Base-by-base conservation (phyloP, 2,113 vertebrate species). In the Chrysemys picta region DNA sequence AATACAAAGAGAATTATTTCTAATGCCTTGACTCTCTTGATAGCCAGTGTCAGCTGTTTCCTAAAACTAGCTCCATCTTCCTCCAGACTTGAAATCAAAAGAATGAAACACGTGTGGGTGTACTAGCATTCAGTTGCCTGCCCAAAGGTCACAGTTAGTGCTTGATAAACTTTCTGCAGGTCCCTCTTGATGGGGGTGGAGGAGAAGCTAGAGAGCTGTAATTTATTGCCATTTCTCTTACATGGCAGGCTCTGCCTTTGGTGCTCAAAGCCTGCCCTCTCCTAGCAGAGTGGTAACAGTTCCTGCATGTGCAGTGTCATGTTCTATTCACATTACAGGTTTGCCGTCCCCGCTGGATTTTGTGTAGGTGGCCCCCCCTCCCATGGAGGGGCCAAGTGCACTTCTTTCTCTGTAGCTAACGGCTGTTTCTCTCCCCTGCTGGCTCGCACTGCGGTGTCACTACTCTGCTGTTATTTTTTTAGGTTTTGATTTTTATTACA, bases 401-500 rank as follows among this genome's bases (percentile, higher is more conserved):
- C 38, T 80, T 8, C 8, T 59, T 62, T 80, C 50, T 53, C 31
- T 81, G 22, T 84, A 87, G 57, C 87, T 90, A 94, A 85, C 17
- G n/a, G 75, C 53, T 72, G 45, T 81, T 96, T 93, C 10, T 84
- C 29, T 87, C 69, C 6, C 11, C 10, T 27, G 2, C 13, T 65
- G 65, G 56, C 56, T 92, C 9, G 49, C 62, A 56, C 59, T 93
- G 62, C 56, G 65, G 50, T 89, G 59, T 94, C 72, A 92, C 93
- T 98, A 96, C 88, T 89, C 91, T 94, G 96, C 97, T 98, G 98
- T 98, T 94, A 96, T 98, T 98, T 98, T 98, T 98, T 98, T 98
- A 98, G 98, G 98, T 96, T 98, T 98, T 98, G 97, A 96, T 97
- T 98, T 99, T 99, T 98, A 97, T 98, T 97, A 82, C 35, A 65